phyloP scores from a whole-genome alignment of 2,113 vertebrate species.

The Odontophorus gujanensis region DNA sequence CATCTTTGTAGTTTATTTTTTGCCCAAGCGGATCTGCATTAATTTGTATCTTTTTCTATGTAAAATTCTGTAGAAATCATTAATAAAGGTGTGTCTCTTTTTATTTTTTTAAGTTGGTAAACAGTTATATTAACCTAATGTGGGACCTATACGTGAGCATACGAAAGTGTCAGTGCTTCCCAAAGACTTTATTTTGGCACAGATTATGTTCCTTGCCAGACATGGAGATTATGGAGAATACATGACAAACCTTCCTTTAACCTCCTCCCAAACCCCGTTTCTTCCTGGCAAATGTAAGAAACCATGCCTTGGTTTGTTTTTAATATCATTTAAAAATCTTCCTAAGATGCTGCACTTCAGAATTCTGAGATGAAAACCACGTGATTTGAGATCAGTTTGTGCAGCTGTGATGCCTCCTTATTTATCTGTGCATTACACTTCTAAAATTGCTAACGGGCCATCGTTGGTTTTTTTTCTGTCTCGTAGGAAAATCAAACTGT shows the following conservation, averaged over 20 bases:
- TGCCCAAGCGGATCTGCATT: constrained; percentile 75
- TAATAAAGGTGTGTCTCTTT: constrained; percentile 80
- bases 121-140: constrained; percentile 65
- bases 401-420: constrained; percentile 45
- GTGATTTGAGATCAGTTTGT: constrained; percentile 5
- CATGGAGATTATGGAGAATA: constrained; percentile 27
- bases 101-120: constrained; percentile 73
- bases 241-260: constrained; percentile 10
- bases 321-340: not conserved
- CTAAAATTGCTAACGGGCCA: constrained; percentile 21
- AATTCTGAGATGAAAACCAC: not conserved
- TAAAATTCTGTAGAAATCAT: constrained; percentile 81
- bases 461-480: constrained; percentile 39
- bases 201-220: constrained; percentile 65
- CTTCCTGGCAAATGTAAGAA: constrained; percentile 6
- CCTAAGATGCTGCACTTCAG: constrained; percentile 18
- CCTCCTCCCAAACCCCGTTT: not conserved
- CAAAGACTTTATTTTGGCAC: constrained; percentile 71
- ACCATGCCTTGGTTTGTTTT: not conserved
- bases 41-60: constrained; percentile 79
- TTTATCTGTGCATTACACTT: constrained; percentile 49
- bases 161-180: constrained; percentile 63
- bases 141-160: constrained; percentile 50
- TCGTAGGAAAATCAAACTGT: constrained; percentile 59
- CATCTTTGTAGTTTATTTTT: constrained; percentile 81